phyloP scores from a whole-genome alignment of 2,797 vertebrate species.

The Rhadinocentrus ornatus region DNA sequence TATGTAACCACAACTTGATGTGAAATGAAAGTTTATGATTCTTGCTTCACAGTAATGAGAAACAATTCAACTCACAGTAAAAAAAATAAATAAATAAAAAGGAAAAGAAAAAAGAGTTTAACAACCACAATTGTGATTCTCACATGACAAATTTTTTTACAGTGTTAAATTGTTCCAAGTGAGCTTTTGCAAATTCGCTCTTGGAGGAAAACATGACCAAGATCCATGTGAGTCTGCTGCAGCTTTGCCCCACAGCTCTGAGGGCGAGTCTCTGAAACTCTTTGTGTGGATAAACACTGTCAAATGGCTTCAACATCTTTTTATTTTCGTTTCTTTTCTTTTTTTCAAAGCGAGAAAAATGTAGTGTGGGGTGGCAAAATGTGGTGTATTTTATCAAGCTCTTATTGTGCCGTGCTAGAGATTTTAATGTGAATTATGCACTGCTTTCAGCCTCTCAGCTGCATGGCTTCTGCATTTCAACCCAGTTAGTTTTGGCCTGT shows the following conservation, averaged over 20 bases:
- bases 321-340: constrained; percentile 5
- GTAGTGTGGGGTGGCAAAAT: constrained; percentile 50
- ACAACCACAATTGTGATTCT: constrained; percentile 50
- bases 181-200: constrained; percentile 43
- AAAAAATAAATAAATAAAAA: too few relatives aligned
- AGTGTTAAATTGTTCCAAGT: constrained; percentile 40
- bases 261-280: constrained; percentile 46
- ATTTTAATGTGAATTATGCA: constrained; percentile 69
- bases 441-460: constrained; percentile 63
- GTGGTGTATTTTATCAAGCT: constrained; percentile 47
- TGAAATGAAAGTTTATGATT: constrained; percentile 42
- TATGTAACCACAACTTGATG: constrained; percentile 6
- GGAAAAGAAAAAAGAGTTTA: constrained; percentile 22
- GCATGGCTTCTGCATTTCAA: constrained; percentile 67
- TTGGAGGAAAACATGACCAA: constrained; percentile 50
- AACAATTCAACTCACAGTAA: constrained; percentile 27
- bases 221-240: constrained; percentile 44
- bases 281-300: constrained; percentile 52
- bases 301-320: constrained; percentile 44
- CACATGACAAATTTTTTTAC: constrained; percentile 54
- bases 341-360: constrained; percentile 29
- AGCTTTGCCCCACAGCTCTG: constrained; percentile 41
- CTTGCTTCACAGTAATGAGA: constrained; percentile 30
- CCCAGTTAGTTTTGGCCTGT: constrained; percentile 78
- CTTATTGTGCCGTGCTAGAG: constrained; percentile 49